Evolutionary conservation across 1,140 invertebrate species (phyloP), one percentile per base, ranked within the genome.

Genomic region (Cataglyphis hispanica): DNA sequence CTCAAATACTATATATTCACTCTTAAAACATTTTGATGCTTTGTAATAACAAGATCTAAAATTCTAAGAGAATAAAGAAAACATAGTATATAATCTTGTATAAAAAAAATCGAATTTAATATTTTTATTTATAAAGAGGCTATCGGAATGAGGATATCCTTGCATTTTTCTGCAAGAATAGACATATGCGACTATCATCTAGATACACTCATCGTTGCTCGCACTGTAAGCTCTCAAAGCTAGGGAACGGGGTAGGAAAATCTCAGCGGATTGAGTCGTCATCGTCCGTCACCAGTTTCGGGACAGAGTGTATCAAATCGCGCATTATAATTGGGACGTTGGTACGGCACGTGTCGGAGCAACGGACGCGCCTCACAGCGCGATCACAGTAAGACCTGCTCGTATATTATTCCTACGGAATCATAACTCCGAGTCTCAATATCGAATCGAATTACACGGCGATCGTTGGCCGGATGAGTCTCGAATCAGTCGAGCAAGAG

Each of bases 381-480:
- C 78, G 88, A 86, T 86, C 77, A 93, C 90, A 94, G 88, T 94
- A 92, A 93, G 91, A 94, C 93, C 93, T 94, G 93, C 93, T 93
- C 92, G 91, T 94, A 93, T 94, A 94, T 93, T 94, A 94, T 94
- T 94, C 86, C 88, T 92, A 87, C 75, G 87, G 84, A 93, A 93
- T 94, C 92, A 93, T 94, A 94, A 94, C 86, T 92, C 89, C 69
- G 84, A 88, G 91, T 92, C 93, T 85, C 81, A 93, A 91, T 94
- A 94, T 93, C 91, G 93, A 95, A 94, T 95, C 93, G 92, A 94
- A 95, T 94, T 93, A 93, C 90, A 92, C 89, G 86, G 85, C 88
- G 89, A 89, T 89, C 87, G 84, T 87, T 69, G 87, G 63, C 53
- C 78, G 67, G 25, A 56, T 78, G 87, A 72, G 84, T 25, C 76